These are phyloP conservation scores for Caiman crocodilus DNA, from an alignment of 2,797 vertebrate genomes.

Conservation along the genomic window DNA sequence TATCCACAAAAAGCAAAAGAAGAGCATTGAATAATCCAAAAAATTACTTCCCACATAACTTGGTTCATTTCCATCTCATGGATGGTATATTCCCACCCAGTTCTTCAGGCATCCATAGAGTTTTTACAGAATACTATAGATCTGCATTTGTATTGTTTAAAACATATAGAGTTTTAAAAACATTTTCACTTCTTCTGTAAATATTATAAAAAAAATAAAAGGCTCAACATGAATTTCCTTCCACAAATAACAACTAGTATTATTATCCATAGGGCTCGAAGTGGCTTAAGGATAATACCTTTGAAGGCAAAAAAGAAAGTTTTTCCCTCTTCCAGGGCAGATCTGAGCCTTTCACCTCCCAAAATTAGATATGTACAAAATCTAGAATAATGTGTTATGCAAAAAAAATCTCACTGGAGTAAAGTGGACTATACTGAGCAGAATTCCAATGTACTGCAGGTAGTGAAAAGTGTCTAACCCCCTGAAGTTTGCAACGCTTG, in stretches of 20 bases:
- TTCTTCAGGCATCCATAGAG: slow-evolving; percentile 4
- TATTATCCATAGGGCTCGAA: not conserved
- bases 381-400: not conserved
- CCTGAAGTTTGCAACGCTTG: slow-evolving; percentile 68
- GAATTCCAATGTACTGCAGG: slow-evolving; percentile 53
- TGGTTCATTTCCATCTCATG: not conserved
- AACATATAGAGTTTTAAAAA: not conserved
- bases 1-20: not conserved
- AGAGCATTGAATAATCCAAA: not conserved
- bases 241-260: not conserved
- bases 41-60: not conserved
- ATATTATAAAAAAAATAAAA: not conserved
- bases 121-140: not conserved
- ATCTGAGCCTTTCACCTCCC: not conserved
- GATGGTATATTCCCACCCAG: not conserved
- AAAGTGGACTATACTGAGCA: slow-evolving; percentile 40
- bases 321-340: not conserved
- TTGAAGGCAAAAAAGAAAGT: not conserved
- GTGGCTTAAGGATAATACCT: not conserved
- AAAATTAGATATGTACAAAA: not conserved
- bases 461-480: slow-evolving; percentile 47
- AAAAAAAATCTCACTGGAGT: slow-evolving; percentile 22
- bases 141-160: not conserved
- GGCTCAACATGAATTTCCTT: not conserved
- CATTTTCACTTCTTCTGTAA: not conserved